Conservation (phyloP, 2,797 vertebrate species). For the Tauraco hartlaubi region DNA sequence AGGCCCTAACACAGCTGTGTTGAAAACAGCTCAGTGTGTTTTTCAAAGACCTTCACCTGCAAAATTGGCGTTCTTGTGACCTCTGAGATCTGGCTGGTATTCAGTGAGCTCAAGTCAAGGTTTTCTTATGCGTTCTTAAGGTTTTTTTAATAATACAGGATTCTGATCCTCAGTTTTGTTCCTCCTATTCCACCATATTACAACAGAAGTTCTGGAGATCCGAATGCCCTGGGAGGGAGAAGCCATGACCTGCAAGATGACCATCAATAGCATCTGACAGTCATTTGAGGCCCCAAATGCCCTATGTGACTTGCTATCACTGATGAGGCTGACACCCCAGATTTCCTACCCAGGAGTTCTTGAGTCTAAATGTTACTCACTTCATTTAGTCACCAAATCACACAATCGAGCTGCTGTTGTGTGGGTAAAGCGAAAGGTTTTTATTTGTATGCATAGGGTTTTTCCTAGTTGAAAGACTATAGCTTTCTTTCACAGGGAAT, state of each 20-base stretch:
- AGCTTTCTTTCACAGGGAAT: background rate
- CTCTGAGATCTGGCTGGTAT: background rate
- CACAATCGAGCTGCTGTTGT: background rate
- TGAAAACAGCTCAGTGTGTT: background rate
- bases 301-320: background rate
- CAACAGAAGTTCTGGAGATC: background rate
- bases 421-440: background rate
- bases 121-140: background rate
- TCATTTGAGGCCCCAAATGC: background rate
- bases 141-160: background rate
- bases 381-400: background rate
- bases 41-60: slow-evolving; percentile 24
- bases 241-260: background rate
- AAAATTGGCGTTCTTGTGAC: background rate
- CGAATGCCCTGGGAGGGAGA: background rate
- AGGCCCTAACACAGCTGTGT: background rate
- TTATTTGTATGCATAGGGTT: background rate
- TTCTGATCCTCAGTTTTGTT: background rate
- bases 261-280: background rate
- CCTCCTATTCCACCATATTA: background rate
- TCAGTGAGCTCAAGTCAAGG: background rate
- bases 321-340: background rate
- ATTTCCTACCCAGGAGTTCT: background rate
- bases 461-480: background rate
- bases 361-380: background rate